Conservation (phyloP, 1,140 invertebrate species). For the Cataglyphis hispanica region DNA sequence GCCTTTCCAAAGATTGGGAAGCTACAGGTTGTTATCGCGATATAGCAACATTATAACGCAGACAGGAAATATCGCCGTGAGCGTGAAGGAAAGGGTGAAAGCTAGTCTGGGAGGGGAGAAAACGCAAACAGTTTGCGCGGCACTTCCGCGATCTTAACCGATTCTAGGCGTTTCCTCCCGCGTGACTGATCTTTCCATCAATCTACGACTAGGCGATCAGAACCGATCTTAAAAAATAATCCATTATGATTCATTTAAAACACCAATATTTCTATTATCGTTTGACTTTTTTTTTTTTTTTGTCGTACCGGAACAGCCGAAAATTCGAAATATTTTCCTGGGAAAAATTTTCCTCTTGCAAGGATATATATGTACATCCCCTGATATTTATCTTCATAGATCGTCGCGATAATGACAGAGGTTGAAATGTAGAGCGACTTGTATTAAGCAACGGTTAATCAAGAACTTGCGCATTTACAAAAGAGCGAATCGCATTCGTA, state of each 20-base stretch:
- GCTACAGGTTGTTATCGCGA: conserved; percentile 22
- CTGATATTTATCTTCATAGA: too few species aligned
- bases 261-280: conserved; percentile 62
- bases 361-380: too few species aligned
- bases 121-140: conserved; percentile 57
- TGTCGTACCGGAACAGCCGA: not conserved
- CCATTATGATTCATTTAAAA: conserved; percentile 35
- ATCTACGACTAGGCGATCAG: conserved; percentile 22
- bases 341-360: conserved; percentile 40
- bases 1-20: conserved; percentile 12
- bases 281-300: conserved; percentile 24
- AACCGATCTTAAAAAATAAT: not conserved
- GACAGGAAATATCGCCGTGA: conserved; percentile 56
- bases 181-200: conserved; percentile 68
- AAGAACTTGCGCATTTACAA: conserved; percentile 18
- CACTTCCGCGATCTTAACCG: conserved; percentile 68
- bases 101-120: conserved; percentile 57
- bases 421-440: not conserved
- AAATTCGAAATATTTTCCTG: conserved; percentile 21
- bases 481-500: conserved; percentile 32
- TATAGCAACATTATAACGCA: conserved; percentile 22
- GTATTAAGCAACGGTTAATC: not conserved
- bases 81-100: conserved; percentile 54
- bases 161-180: conserved; percentile 71
- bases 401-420: not conserved